Percentiles rank a stretch among this genome's conserved stretches.
Conservation (phyloP, 2,797 vertebrate species). For the Cryptoblepharus egeriae region DNA sequence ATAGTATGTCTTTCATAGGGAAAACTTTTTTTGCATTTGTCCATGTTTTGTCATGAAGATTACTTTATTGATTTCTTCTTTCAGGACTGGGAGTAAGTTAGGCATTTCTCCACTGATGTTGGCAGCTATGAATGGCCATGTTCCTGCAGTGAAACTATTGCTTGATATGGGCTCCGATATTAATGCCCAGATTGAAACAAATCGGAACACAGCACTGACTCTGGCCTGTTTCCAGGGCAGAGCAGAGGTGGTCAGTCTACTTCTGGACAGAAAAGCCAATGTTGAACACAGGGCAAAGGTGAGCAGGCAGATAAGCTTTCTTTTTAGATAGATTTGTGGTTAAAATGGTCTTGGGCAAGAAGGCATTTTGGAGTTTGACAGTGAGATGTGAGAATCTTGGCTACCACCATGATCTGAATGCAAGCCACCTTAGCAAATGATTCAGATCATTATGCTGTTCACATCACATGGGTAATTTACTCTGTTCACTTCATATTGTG, state of each 20-base stretch:
- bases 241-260: slow-evolving; percentile 96
- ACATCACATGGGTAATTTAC: not conserved
- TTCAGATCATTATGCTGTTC: too few species aligned
- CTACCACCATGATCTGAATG: not conserved
- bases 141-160: slow-evolving; percentile 95
- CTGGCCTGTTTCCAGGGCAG: slow-evolving; percentile 98
- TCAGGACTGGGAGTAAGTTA: slow-evolving; percentile 96
- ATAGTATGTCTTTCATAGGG: slow-evolving; percentile 24
- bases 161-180: slow-evolving; percentile 99
- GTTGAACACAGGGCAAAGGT: slow-evolving; percentile 99
- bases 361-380: not conserved
- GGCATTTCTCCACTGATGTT: slow-evolving; percentile 98
- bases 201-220: slow-evolving; percentile 97
- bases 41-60: not conserved
- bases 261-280: slow-evolving; percentile 97
- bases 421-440: not conserved
- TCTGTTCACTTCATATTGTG: too few species aligned
- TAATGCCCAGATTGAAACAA: slow-evolving; percentile 98
- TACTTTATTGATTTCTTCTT: slow-evolving; percentile 48
- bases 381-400: slow-evolving; percentile 3
- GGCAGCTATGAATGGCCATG: slow-evolving; percentile 98
- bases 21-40: not conserved
- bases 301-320: slow-evolving; percentile 33
- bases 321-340: not conserved
- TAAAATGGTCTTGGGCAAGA: not conserved